Evolutionary conservation across 2,888 invertebrate species (phyloP).

Genomic region (Calliopum simillimum): DNA sequence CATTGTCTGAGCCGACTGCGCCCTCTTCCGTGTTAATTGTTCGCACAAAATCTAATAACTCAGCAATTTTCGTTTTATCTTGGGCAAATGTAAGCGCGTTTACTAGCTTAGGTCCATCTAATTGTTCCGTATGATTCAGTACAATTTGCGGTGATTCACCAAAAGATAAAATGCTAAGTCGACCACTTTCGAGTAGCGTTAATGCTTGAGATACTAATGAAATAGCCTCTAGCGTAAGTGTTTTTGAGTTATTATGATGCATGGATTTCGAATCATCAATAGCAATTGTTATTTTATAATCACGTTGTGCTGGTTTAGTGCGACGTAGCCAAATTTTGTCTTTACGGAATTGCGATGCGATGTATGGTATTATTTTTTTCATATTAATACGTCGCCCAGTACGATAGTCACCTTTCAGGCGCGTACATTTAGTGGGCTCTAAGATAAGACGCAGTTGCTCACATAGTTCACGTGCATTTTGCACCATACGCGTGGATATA

Average conservation of each 20-base stretch:
- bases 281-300: constrained; percentile 96
- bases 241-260: constrained; percentile 90
- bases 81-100: constrained; percentile 90
- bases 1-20: constrained; percentile 64
- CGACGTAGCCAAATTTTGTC: constrained; percentile 99
- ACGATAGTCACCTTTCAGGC: constrained; percentile 94
- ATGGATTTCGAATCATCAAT: constrained; percentile 95
- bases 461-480: constrained; percentile 85
- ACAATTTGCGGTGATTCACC: constrained; percentile 88
- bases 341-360: constrained; percentile 98
- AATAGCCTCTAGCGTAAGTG: constrained; percentile 94
- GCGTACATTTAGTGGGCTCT: constrained; percentile 94
- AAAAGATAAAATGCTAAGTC: constrained; percentile 91
- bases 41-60: constrained; percentile 83
- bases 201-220: constrained; percentile 91
- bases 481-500: constrained; percentile 65
- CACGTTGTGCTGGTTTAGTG: constrained; percentile 93
- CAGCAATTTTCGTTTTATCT: constrained; percentile 87
- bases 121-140: constrained; percentile 87
- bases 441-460: constrained; percentile 94
- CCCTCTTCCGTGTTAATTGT: constrained; percentile 72
- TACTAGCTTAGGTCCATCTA: constrained; percentile 83
- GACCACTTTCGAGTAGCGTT: constrained; percentile 92
- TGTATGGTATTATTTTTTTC: constrained; percentile 97
- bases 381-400: constrained; percentile 98